These are phyloP conservation scores for Rhopalosiphum nymphaeae DNA, from an alignment of 2,888 invertebrate genomes.

Conservation along the genomic window DNA sequence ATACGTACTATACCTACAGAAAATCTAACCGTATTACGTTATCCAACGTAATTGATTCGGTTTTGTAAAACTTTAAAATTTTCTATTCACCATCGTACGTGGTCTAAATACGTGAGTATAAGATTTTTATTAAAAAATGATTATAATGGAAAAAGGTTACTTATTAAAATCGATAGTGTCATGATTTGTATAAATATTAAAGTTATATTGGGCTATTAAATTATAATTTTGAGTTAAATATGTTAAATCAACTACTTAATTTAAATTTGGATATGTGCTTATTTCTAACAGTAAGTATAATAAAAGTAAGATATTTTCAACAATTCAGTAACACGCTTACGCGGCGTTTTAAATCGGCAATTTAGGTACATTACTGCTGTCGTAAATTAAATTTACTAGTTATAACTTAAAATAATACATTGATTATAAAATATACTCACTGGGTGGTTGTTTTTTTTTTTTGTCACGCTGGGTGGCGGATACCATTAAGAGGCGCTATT, in stretches of 20 bases:
- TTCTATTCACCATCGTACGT: not conserved
- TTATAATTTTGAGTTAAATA: not conserved
- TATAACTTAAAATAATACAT: not conserved
- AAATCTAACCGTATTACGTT: not conserved
- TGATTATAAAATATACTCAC: no score
- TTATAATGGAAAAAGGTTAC: not conserved
- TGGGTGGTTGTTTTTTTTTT: no score
- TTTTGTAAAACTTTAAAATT: not conserved
- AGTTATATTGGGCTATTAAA: not conserved
- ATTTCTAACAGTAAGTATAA: not conserved
- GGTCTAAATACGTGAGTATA: not conserved
- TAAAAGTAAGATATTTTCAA: not conserved
- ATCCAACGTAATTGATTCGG: not conserved
- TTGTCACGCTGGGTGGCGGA: no score
- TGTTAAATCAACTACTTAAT: not conserved
- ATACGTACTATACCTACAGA: not conserved
- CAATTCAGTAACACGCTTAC: not conserved
- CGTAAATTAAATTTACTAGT: not conserved
- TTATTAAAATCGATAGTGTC: not conserved
- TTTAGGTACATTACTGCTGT: not conserved
- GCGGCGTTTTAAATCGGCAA: conserved; percentile 1
- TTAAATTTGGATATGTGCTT: not conserved
- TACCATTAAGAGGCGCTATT: no score
- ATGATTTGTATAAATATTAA: not conserved
- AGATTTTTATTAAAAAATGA: not conserved